phyloP scores from a whole-genome alignment of 2,113 vertebrate genomes.

The Cercocebus atys region DNA sequence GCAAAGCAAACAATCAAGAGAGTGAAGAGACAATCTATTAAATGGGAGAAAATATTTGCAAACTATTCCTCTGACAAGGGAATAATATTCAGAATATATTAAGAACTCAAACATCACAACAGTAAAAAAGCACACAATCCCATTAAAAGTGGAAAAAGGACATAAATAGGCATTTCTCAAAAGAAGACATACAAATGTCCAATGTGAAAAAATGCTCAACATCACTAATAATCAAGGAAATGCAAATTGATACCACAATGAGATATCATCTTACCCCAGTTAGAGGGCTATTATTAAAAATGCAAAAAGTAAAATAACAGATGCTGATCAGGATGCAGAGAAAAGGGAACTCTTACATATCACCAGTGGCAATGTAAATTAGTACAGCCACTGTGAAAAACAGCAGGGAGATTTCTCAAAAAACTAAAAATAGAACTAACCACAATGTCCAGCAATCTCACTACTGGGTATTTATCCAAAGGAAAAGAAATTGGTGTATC shows the following conservation, averaged over 20 bases:
- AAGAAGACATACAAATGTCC: not conserved
- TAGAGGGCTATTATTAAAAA: not conserved
- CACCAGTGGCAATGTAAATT: not conserved
- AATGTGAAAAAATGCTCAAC: not conserved
- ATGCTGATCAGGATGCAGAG: not conserved
- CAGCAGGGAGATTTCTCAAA: not conserved
- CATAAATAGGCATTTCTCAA: not conserved
- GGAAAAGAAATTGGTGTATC: not conserved
- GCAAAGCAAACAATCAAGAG: not conserved
- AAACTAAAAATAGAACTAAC: not conserved
- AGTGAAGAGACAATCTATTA: not conserved
- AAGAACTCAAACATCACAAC: not conserved
- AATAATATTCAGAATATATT: not conserved
- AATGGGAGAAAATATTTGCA: not conserved
- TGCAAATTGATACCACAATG: not conserved
- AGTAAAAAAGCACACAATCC: not conserved
- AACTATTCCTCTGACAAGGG: not conserved
- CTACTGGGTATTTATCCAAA: not conserved
- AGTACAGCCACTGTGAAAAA: not conserved
- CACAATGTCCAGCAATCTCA: not conserved
- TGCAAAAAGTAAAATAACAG: not conserved
- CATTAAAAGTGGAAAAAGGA: not conserved
- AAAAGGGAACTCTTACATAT: not conserved
- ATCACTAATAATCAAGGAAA: not conserved
- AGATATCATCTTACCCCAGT: not conserved